Evolutionary conservation across 2,888 invertebrate species (phyloP).

Genomic region (Brenthis daphne): DNA sequence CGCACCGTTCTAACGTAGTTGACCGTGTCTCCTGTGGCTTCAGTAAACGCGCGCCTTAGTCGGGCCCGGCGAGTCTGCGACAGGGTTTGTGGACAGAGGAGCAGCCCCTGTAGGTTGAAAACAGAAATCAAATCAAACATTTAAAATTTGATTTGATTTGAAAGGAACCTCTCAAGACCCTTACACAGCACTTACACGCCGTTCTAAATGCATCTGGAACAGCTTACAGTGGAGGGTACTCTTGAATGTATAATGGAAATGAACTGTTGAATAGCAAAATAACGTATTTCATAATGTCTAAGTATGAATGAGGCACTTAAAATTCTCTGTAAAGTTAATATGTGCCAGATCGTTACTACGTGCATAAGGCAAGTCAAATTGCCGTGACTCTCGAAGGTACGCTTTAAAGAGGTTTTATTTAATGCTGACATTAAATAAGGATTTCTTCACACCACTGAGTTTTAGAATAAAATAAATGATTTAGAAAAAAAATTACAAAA

Average conservation of each 20-base stretch:
- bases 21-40: conserved; percentile 93
- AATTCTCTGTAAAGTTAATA: conserved; percentile 39
- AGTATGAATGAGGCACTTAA: conserved; percentile 15
- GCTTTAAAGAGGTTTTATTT: conserved; percentile 39
- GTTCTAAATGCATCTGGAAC: conserved; percentile 39
- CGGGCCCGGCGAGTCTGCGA: conserved; percentile 93
- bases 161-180: conserved; percentile 61
- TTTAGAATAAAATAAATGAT: background rate
- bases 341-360: conserved; percentile 45
- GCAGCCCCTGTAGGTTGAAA: conserved; percentile 87
- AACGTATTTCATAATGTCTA: conserved; percentile 6
- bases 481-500: background rate
- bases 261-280: background rate
- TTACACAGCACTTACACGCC: conserved; percentile 77
- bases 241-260: conserved; percentile 2
- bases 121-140: conserved; percentile 67
- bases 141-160: conserved; percentile 62
- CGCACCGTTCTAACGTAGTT: conserved; percentile 94
- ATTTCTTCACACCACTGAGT: conserved; percentile 36
- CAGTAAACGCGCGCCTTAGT: conserved; percentile 94
- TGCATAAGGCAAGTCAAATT: conserved; percentile 48
- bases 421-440: conserved; percentile 46
- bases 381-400: conserved; percentile 48
- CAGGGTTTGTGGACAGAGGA: conserved; percentile 95
- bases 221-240: conserved; percentile 12